Evolutionary conservation across 2,797 vertebrate genomes (phyloP).

Genomic region (Podarcis siculus): DNA sequence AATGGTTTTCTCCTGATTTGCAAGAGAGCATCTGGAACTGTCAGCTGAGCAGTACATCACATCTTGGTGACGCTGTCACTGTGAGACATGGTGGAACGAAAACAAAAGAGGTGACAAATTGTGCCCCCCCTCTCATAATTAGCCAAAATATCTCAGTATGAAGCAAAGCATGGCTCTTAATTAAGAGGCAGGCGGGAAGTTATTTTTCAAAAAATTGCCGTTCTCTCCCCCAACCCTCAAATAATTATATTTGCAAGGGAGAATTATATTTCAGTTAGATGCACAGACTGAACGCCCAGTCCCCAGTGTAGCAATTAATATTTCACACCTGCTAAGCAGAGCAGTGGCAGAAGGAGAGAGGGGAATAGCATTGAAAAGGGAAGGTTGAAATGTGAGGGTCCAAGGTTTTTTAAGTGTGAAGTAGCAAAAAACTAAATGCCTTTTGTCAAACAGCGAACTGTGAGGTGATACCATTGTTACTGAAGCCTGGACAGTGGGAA

Average conservation of each 20-base stretch:
- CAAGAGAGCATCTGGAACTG: conserved; percentile 68
- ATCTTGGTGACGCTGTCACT: conserved; percentile 66
- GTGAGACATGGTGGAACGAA: conserved; percentile 69
- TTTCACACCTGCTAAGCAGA: conserved; percentile 85
- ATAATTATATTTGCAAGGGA: conserved; percentile 79
- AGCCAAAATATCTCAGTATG: conserved; percentile 81
- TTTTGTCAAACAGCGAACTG: not conserved
- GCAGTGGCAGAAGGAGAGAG: conserved; percentile 61
- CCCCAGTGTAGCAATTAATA: conserved; percentile 86
- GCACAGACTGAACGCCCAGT: conserved; percentile 75
- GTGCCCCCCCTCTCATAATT: conserved; percentile 83
- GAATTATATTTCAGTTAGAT: conserved; percentile 80
- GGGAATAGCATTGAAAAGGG: conserved; percentile 39
- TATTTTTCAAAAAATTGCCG: conserved; percentile 65
- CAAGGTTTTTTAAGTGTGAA: not conserved
- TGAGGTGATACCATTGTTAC: not conserved
- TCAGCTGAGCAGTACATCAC: conserved; percentile 70
- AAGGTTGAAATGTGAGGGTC: conserved; percentile 26
- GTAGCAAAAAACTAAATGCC: conserved; percentile 19
- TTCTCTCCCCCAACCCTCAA: conserved; percentile 33
- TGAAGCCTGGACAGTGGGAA: not conserved
- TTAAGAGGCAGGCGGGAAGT: conserved; percentile 78
- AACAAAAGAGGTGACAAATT: conserved; percentile 85
- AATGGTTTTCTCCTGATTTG: conserved; percentile 45
- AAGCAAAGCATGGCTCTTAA: conserved; percentile 79